Evolutionary conservation across 2,113 vertebrate genomes (phyloP).

Genomic region (Podocnemis expansa): DNA sequence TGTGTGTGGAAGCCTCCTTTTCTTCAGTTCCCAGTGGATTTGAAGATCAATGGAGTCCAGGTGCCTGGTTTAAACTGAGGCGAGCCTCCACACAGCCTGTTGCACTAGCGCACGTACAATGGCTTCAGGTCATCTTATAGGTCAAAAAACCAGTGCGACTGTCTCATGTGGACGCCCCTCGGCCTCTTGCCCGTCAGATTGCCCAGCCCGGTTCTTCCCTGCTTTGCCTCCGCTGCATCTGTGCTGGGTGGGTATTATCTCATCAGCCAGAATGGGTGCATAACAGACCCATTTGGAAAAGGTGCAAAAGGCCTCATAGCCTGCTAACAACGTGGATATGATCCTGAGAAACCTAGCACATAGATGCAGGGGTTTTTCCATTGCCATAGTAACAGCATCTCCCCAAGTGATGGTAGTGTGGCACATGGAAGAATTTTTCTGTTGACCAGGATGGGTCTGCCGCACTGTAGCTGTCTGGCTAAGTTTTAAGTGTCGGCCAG

Average conservation of each 20-base stretch:
- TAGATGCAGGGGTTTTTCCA: no score
- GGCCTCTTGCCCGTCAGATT: not conserved
- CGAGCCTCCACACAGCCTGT: not conserved
- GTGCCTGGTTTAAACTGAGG: not conserved
- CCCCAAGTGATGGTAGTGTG: no score
- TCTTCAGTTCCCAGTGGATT: not conserved
- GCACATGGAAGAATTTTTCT: no score
- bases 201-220: not conserved
- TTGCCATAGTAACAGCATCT: no score
- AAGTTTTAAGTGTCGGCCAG: no score
- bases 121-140: not conserved
- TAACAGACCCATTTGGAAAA: not conserved
- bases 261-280: not conserved
- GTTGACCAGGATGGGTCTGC: no score
- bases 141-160: not conserved
- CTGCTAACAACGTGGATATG: no score
- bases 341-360: no score
- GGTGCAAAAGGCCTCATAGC: not conserved
- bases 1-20: not conserved
- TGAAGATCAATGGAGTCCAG: not conserved
- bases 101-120: not conserved
- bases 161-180: not conserved
- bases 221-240: not conserved
- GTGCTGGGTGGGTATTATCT: not conserved
- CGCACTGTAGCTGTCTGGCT: no score